phyloP scores from a whole-genome alignment of 2,888 invertebrate genomes.

The Hesperia comma region DNA sequence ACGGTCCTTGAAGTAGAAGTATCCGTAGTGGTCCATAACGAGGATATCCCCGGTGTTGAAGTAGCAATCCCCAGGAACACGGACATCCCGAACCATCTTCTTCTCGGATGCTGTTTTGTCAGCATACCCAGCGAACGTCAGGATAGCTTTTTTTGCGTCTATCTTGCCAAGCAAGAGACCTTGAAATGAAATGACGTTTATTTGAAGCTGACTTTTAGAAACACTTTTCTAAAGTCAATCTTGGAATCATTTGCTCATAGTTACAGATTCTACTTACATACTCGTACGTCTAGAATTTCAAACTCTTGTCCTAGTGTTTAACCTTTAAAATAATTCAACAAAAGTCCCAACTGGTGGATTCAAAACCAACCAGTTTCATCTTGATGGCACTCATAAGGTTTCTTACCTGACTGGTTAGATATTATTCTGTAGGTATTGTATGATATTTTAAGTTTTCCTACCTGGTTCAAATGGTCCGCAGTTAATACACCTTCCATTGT shows the following conservation, averaged over 20 bases:
- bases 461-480: constrained; percentile 95
- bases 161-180: constrained; percentile 90
- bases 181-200: constrained; percentile 51
- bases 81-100: constrained; percentile 92
- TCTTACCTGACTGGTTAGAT: too few relatives aligned
- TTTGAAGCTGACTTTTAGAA: too few relatives aligned
- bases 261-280: too few relatives aligned
- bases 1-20: constrained; percentile 96
- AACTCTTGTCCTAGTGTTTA: too few relatives aligned
- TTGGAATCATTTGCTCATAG: too few relatives aligned
- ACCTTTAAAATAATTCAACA: too few relatives aligned
- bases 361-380: too few relatives aligned
- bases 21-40: constrained; percentile 95
- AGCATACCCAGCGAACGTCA: constrained; percentile 77
- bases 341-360: too few relatives aligned
- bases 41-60: constrained; percentile 97
- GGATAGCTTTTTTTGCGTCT: constrained; percentile 74
- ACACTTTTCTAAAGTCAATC: too few relatives aligned
- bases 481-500: constrained; percentile 88
- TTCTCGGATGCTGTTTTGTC: constrained; percentile 90
- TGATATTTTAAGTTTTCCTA: not conserved
- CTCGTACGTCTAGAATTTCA: too few relatives aligned
- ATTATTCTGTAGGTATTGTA: too few relatives aligned
- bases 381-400: too few relatives aligned
- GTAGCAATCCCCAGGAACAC: constrained; percentile 92